Base-by-base conservation (phyloP, 23 tunicate species). In the Styela plicata region DNA sequence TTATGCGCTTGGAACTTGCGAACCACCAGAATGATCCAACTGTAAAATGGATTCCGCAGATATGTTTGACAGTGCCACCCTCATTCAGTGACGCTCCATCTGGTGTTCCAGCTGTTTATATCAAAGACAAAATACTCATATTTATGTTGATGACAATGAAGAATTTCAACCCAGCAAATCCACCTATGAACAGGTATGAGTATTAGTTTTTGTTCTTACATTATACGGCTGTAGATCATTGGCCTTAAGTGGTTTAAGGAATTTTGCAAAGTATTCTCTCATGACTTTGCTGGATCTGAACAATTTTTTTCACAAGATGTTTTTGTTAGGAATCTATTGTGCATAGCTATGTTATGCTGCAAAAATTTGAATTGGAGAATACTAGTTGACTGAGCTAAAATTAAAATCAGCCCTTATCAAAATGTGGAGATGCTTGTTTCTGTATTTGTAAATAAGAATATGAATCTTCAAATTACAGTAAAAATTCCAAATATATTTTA, bases 11-110 rank as follows among this genome's bases (percentile, higher is more conserved):
- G 64, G 98, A 93, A 70, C 52, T 93, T 27, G 24, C 62, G 0
- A 77, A 77, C 32, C 76, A 63, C 1, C 44, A 64, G 19, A 64
- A 63, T 31, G 73, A 80, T 27, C 69, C 69, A n/a, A 32, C 36
- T 22, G 78, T 34, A 5, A 88, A 88, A 44, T 93, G 98, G 94
- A 52, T 61, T 2, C 87, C 90, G 76, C 73, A 69, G 26, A 24
- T 93, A 25, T 89, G 90, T 34, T 81, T 93, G 26, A 93, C 98
- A 1, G 76, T 92, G 0, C 93, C 90, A 2, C 98, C 98, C 2
- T 69, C 86, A 27, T 70, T 63, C 16, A 34, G 69, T 24, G 62
- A 84, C 17, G 82, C 89, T 31, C 86, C 69, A 20, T 34, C 78
- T 33, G 91, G 92, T 18, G 64, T 57, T 36, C 82, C 98, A 7